Percentiles rank a stretch among this genome's conserved stretches.
Evolutionary conservation across 2,113 vertebrate species (phyloP).

Genomic region (Pteronura brasiliensis): DNA sequence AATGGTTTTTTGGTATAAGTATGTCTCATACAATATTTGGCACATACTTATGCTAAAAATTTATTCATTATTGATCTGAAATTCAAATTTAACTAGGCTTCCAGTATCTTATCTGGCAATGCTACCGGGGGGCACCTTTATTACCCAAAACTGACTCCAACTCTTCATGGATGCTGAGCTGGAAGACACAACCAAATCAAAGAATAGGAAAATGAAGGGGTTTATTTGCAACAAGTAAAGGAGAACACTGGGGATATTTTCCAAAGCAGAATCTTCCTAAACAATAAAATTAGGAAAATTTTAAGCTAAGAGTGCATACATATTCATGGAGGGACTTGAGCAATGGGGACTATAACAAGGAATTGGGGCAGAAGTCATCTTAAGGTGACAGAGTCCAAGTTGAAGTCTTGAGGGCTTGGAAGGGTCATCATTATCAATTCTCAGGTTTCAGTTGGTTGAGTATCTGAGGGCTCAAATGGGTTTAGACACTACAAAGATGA

Average conservation of each 20-base stretch:
- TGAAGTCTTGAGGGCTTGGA: neutral
- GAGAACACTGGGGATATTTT: neutral
- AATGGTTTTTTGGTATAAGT: neutral
- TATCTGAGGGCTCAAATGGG: neutral
- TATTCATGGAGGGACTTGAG: neutral
- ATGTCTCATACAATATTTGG: neutral
- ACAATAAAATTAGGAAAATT: neutral
- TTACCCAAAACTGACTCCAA: neutral
- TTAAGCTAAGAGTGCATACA: neutral
- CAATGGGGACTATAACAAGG: neutral
- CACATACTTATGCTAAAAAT: neutral
- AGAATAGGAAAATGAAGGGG: neutral
- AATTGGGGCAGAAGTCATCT: neutral
- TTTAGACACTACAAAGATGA: neutral
- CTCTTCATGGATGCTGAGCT: neutral
- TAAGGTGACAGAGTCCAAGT: neutral
- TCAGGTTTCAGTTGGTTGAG: neutral
- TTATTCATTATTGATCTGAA: neutral
- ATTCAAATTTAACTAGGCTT: neutral
- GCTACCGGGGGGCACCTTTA: neutral
- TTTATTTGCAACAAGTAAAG: neutral
- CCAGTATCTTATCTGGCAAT: neutral
- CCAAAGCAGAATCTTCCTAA: neutral
- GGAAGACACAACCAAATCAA: neutral
- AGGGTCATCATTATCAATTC: neutral